Percentiles rank a stretch among this genome's conserved stretches.
phyloP scores from a whole-genome alignment of 2,888 invertebrate genomes.

The Asteroscopus sphinx region DNA sequence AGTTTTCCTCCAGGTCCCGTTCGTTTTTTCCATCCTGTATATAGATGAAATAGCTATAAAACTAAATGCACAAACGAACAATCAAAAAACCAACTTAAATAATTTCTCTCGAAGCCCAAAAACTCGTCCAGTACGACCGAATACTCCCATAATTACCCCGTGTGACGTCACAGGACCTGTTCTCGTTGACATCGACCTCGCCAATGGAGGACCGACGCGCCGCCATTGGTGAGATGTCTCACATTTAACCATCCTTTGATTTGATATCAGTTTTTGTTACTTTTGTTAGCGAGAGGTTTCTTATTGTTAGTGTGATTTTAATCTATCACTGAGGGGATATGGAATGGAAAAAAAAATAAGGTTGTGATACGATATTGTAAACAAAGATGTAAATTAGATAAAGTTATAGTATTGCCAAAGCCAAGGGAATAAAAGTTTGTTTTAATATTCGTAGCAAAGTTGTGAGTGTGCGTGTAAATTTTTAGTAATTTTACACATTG shows the following conservation, averaged over 20 bases:
- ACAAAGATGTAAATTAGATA: too few relatives aligned
- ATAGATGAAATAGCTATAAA: too few relatives aligned
- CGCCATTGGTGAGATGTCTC: slow-evolving; percentile 68
- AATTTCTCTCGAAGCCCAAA: background rate
- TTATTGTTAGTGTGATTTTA: slow-evolving; percentile 28
- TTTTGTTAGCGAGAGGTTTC: slow-evolving; percentile 35
- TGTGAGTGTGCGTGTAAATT: too few relatives aligned
- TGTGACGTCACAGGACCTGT: slow-evolving; percentile 61
- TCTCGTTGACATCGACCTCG: slow-evolving; percentile 64
- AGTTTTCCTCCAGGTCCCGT: too few relatives aligned
- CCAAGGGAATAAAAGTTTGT: too few relatives aligned
- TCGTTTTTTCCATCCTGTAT: too few relatives aligned
- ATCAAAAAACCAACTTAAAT: too few relatives aligned
- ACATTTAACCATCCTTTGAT: slow-evolving; percentile 50
- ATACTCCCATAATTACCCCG: background rate
- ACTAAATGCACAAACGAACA: background rate
- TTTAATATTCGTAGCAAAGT: too few relatives aligned
- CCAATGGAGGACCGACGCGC: slow-evolving; percentile 63
- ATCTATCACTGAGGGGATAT: slow-evolving; percentile 2
- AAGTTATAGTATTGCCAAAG: too few relatives aligned
- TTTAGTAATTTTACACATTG: too few relatives aligned
- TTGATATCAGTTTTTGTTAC: slow-evolving; percentile 55
- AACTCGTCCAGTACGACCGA: background rate
- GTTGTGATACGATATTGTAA: too few relatives aligned
- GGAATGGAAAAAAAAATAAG: too few relatives aligned